Base-by-base conservation (phyloP, 2,888 invertebrate species). In the Amorpha juglandis region DNA sequence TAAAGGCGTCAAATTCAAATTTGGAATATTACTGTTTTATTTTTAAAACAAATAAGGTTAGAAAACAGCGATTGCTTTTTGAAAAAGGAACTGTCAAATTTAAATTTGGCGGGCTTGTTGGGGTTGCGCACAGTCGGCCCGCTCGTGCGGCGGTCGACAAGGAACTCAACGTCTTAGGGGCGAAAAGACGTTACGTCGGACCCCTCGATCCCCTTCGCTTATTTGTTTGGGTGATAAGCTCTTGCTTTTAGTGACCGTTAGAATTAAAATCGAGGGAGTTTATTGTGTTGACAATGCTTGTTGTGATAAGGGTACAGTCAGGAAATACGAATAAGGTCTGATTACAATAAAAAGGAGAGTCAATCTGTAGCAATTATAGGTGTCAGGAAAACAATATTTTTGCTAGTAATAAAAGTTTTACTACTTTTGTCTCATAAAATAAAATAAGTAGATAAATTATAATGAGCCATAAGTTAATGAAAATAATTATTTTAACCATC, bases 121-220 rank as follows among this genome's bases (percentile, higher is more conserved):
- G 84, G 83, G 76, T 78, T 74, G 78, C 78, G 78, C 73, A 78
- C 79, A 79, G 78, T 82, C 88, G 82, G 83, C 88, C 87, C 90
- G 89, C 89, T 82, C 87, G 85, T 82, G 84, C 83, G 87, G 82
- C 89, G 86, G 86, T 88, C 89, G 84, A 75, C 79, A 90, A 91
- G 89, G 85, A 91, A 93, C 92, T 92, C 88, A 79, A 73, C 87
- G 83, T 86, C 87, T 87, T 91, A 82, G 83, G 88, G 88, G 84
- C 81, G 76, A 80, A 92, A 92, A 93, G 92, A 92, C 92, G 92
- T 92, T 93, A 91, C 82, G 82, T 79, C 77, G 76, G 82, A 81
- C 91, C 92, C 91, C 87, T 86, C 84, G 81, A 81, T 83, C 83
- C 90, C 91, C 89, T 87, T 84, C 82, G 83, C 81, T 83, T 81